Evolutionary conservation across 2,797 vertebrate genomes (phyloP).

Genomic region (Propithecus deckenii): DNA sequence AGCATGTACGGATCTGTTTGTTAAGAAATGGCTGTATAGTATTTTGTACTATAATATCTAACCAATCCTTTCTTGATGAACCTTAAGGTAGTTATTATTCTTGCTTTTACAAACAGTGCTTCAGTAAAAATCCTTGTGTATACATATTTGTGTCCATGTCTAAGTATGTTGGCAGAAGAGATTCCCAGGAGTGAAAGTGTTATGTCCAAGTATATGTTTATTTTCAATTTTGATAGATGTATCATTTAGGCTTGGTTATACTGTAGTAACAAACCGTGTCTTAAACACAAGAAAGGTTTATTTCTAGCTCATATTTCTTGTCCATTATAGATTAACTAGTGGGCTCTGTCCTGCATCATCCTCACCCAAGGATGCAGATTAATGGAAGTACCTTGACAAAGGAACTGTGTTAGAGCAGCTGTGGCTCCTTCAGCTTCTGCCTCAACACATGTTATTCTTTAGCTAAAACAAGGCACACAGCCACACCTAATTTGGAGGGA

Average conservation of each 20-base stretch:
- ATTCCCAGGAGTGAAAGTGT: not conserved
- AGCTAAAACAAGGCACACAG: not conserved
- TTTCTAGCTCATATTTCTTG: conserved; percentile 4
- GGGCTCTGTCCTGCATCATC: not conserved
- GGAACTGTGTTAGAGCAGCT: not conserved
- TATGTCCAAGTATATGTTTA: not conserved
- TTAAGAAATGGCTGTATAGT: not conserved
- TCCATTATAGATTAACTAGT: conserved; percentile 15
- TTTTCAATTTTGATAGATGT: conserved; percentile 36
- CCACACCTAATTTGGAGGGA: not conserved
- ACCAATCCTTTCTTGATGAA: not conserved
- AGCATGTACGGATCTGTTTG: not conserved
- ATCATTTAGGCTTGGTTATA: conserved; percentile 27
- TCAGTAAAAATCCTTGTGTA: not conserved
- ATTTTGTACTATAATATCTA: conserved; percentile 9
- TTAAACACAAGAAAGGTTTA: conserved; percentile 1
- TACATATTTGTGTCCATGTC: not conserved
- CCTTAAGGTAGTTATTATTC: not conserved
- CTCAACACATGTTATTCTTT: not conserved
- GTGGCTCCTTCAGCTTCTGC: not conserved
- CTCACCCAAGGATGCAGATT: not conserved
- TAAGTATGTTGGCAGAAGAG: conserved; percentile 5
- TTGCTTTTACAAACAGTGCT: not conserved
- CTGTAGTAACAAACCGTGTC: not conserved
- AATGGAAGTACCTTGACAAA: not conserved